Evolutionary conservation across 1,140 invertebrate species (phyloP).

Genomic region (Phenacoccus solenopsis): DNA sequence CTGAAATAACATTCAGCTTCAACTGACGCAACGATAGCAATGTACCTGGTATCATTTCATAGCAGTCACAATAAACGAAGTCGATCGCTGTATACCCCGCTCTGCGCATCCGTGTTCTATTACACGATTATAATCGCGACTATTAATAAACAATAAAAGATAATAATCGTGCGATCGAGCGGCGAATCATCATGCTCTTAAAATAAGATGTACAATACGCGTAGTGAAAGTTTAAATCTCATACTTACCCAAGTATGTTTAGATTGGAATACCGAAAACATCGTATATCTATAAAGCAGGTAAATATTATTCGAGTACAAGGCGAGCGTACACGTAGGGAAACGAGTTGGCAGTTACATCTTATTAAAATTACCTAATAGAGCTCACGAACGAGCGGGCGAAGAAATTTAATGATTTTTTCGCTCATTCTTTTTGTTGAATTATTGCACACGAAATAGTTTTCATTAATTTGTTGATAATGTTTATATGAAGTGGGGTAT

Average conservation of each 20-base stretch:
- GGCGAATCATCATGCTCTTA: neutral
- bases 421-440: neutral
- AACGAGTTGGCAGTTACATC: neutral
- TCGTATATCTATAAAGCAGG: neutral
- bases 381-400: neutral
- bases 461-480: constrained; percentile 17
- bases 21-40: too few relatives aligned
- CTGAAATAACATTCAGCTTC: too few relatives aligned
- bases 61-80: too few relatives aligned
- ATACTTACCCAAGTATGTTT: too few relatives aligned
- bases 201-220: neutral
- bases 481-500: neutral
- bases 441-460: constrained; percentile 7
- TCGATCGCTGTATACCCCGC: too few relatives aligned
- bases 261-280: too few relatives aligned
- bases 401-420: constrained; percentile 7
- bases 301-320: neutral
- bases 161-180: neutral
- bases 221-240: neutral
- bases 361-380: neutral
- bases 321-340: neutral
- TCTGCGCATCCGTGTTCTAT: too few relatives aligned
- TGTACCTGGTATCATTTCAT: too few relatives aligned
- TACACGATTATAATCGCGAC: neutral
- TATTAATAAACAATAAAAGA: constrained; percentile 4